Percentiles rank a stretch among this genome's conserved stretches.
phyloP scores from a whole-genome alignment of 2,888 invertebrate species.

The Himalopsyche kuldschensis region DNA sequence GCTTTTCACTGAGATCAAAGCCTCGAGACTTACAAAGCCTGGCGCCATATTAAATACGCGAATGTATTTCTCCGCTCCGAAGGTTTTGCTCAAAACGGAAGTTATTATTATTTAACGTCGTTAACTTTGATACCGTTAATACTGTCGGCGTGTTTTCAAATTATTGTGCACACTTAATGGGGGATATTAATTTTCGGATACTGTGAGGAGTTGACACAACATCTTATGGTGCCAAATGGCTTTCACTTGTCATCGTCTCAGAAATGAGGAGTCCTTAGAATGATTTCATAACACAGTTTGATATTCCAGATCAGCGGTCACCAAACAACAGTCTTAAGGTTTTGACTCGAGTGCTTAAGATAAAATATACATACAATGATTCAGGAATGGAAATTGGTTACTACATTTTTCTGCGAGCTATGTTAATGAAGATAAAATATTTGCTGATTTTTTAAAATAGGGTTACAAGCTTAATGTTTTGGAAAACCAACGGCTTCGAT shows the following conservation, averaged over 20 bases:
- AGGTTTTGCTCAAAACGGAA: slow-evolving; percentile 1
- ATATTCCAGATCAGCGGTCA: too few species aligned
- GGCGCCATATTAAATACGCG: background rate
- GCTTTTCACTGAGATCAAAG: slow-evolving; percentile 16
- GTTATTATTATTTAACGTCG: slow-evolving; percentile 15
- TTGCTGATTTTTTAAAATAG: too few species aligned
- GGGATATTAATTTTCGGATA: slow-evolving; percentile 7
- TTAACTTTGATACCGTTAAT: slow-evolving; percentile 15
- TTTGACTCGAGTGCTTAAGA: too few species aligned
- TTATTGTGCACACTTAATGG: slow-evolving; percentile 3
- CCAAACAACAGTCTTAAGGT: too few species aligned
- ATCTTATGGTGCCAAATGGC: background rate
- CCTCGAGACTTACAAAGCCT: slow-evolving; percentile 9
- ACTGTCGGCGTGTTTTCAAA: slow-evolving; percentile 10
- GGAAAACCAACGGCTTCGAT: too few species aligned
- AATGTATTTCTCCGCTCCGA: background rate
- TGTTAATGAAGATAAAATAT: too few species aligned
- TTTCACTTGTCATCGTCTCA: background rate
- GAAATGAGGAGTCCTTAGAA: background rate
- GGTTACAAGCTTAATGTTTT: too few species aligned
- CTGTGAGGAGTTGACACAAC: background rate
- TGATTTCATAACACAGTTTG: too few species aligned
- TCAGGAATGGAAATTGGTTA: too few species aligned
- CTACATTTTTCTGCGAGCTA: too few species aligned
- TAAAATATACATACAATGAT: too few species aligned